These are phyloP conservation scores for Premnoplex brunnescens DNA, from an alignment of 2,797 vertebrate genomes.

Conservation along the genomic window DNA sequence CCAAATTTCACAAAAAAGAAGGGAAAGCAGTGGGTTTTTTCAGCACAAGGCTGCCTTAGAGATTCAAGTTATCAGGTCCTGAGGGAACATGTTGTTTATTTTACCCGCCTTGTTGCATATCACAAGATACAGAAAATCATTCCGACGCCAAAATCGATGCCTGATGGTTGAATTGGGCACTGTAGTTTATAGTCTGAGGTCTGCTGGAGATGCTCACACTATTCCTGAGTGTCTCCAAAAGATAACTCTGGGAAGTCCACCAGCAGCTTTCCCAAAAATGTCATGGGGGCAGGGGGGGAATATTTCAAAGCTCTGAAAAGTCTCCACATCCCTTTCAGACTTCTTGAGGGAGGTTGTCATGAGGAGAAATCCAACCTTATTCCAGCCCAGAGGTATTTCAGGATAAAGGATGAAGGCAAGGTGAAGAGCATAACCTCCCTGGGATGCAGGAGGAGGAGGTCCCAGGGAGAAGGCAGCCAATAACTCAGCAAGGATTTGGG, in stretches of 20 bases:
- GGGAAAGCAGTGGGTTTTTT: background rate
- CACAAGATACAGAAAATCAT: background rate
- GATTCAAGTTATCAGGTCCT: background rate
- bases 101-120: background rate
- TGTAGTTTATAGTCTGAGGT: background rate
- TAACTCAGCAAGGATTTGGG: background rate
- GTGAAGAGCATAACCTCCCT: background rate
- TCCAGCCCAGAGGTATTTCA: background rate
- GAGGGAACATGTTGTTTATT: background rate
- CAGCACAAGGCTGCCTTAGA: background rate
- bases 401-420: background rate
- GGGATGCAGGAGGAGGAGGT: background rate
- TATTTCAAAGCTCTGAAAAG: background rate
- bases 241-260: background rate
- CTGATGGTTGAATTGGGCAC: background rate
- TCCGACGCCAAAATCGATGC: background rate
- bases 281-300: accelerated
- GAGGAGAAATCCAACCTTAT: background rate
- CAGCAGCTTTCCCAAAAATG: accelerated
- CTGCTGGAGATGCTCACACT: background rate
- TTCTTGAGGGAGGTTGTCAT: background rate
- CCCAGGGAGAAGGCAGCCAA: background rate
- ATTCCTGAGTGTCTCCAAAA: background rate
- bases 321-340: background rate
- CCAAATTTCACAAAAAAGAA: background rate